phyloP scores from a whole-genome alignment of 2,888 invertebrate species.

The Loripinus fragilis region DNA sequence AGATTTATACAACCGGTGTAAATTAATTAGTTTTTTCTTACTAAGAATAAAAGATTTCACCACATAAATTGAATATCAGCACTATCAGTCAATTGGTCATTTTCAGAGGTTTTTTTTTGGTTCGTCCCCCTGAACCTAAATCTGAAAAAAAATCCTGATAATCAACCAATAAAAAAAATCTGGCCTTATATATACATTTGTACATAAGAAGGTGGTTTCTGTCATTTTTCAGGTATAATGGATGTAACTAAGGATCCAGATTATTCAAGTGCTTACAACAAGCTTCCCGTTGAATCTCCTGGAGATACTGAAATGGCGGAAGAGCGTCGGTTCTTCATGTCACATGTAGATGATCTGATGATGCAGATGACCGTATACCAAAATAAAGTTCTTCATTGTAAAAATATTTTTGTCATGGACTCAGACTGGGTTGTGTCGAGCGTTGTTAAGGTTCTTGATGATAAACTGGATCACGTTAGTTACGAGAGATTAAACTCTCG shows the following conservation, averaged over 20 bases:
- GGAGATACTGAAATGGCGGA: conserved; percentile 78
- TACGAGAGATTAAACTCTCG: conserved; percentile 81
- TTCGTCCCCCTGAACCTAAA: no score
- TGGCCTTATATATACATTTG: no score
- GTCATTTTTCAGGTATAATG: conserved; percentile 76
- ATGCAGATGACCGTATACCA: conserved; percentile 81
- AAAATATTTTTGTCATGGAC: conserved; percentile 80
- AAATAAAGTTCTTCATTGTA: conserved; percentile 70
- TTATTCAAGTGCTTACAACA: conserved; percentile 74
- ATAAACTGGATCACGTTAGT: conserved; percentile 77
- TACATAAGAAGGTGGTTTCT: no score
- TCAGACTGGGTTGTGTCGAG: conserved; percentile 79
- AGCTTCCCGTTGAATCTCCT: conserved; percentile 73
- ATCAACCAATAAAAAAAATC: no score
- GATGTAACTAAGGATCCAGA: conserved; percentile 81
- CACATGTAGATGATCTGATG: conserved; percentile 75
- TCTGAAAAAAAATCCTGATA: background rate
- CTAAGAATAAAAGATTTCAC: no score
- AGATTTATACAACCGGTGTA: no score
- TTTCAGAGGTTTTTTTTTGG: no score
- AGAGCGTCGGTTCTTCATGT: conserved; percentile 80
- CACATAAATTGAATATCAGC: no score
- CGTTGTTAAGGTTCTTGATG: conserved; percentile 76
- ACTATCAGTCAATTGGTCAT: no score
- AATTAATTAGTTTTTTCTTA: no score